Conservation (phyloP, 2,888 invertebrate genomes). For the Tromatobia lineatoria region DNA sequence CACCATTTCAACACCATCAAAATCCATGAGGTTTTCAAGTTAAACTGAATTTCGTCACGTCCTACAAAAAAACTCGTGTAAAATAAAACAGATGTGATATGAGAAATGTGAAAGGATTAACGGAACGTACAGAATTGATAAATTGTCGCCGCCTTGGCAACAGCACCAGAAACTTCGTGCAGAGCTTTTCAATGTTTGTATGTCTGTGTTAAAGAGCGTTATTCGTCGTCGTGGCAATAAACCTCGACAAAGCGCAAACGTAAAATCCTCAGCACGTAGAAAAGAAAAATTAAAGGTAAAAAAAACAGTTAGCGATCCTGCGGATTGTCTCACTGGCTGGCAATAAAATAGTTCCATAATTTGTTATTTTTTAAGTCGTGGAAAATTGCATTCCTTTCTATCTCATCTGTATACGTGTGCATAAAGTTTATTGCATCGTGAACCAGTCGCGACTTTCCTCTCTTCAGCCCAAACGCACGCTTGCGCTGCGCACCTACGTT, state of each 20-base stretch:
- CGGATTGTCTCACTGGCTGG: neutral
- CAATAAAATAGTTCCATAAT: constrained; percentile 21
- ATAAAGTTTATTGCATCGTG: constrained; percentile 21
- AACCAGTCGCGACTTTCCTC: constrained; percentile 39
- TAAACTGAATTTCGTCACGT: neutral
- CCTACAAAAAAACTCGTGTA: neutral
- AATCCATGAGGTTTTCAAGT: no score
- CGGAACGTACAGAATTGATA: constrained; percentile 6
- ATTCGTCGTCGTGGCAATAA: constrained; percentile 8
- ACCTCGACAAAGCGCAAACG: constrained; percentile 11
- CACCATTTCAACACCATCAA: no score
- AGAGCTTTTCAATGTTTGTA: neutral
- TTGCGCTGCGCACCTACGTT: constrained; percentile 67
- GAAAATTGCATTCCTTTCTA: constrained; percentile 21
- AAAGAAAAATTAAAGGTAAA: neutral
- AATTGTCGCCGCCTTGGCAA: neutral
- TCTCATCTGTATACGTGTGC: neutral
- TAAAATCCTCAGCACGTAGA: constrained; percentile 3
- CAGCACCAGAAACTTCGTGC: constrained; percentile 1
- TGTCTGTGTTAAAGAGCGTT: neutral
- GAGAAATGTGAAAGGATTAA: neutral
- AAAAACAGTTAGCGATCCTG: neutral
- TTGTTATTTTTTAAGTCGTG: neutral
- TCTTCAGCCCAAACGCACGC: constrained; percentile 28
- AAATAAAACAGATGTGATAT: neutral